phyloP scores from a whole-genome alignment of 2,113 vertebrate species.

The Boulengeromyrus knoepffleri region DNA sequence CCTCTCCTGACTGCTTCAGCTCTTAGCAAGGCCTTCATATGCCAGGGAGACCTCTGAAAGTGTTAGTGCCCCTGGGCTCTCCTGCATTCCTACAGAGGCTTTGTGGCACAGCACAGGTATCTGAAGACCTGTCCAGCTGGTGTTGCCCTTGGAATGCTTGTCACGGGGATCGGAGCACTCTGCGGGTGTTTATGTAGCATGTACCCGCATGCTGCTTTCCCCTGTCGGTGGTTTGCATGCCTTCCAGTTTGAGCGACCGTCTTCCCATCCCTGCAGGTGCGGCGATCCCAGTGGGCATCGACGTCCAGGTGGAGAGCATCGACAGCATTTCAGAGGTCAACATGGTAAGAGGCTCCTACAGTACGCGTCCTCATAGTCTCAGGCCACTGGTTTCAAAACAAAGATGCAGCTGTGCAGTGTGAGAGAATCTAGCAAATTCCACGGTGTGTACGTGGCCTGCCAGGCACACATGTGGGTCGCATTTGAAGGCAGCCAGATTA shows the following conservation, averaged over 20 bases:
- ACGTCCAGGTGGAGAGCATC: slow-evolving; percentile 68
- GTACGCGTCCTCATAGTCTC: not conserved
- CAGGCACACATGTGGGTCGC: not conserved
- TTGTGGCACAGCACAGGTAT: not conserved
- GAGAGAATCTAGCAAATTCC: not conserved
- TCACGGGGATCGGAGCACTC: not conserved
- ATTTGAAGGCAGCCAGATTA: not conserved
- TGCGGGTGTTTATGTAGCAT: not conserved
- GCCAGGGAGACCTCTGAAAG: not conserved
- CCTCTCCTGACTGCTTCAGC: not conserved
- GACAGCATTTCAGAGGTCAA: slow-evolving; percentile 70
- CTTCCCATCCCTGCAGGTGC: slow-evolving; percentile 40
- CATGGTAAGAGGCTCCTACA: slow-evolving; percentile 49
- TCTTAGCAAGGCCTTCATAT: not conserved
- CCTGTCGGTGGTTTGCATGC: not conserved
- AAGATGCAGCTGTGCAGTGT: not conserved
- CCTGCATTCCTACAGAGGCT: not conserved
- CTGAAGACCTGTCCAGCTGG: not conserved
- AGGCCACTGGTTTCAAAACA: not conserved
- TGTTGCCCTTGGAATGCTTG: not conserved
- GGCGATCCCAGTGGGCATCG: slow-evolving; percentile 60
- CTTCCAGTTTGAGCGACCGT: not conserved
- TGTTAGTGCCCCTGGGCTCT: not conserved
- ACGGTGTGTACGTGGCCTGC: not conserved
- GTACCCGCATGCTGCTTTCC: not conserved